phyloP scores from a whole-genome alignment of 2,113 vertebrate species.

The Podarcis raffonei region DNA sequence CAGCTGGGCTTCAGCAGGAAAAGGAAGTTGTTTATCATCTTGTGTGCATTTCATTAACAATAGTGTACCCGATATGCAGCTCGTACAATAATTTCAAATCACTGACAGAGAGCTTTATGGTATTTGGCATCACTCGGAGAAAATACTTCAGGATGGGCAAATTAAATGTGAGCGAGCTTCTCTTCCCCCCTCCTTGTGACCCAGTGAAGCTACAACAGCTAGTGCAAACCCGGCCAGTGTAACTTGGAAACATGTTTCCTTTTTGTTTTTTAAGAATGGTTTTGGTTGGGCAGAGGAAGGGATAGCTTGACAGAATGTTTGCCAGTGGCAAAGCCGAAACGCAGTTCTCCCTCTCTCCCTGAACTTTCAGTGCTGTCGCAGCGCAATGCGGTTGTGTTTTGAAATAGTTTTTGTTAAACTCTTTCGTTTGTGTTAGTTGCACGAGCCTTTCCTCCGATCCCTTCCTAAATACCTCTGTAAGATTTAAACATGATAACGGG shows the following conservation, averaged over 20 bases:
- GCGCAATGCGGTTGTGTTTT: not conserved
- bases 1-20: constrained; percentile 96
- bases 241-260: constrained; percentile 62
- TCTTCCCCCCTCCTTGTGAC: constrained; percentile 40
- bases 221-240: constrained; percentile 69
- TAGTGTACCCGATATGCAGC: constrained; percentile 82
- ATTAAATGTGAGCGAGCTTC: constrained; percentile 75
- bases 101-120: constrained; percentile 85
- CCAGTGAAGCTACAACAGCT: constrained; percentile 51
- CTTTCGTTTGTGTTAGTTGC: not conserved
- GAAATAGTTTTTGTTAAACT: not conserved
- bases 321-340: not conserved
- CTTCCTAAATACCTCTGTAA: not conserved
- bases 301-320: not conserved
- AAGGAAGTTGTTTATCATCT: constrained; percentile 98
- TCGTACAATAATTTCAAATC: constrained; percentile 82
- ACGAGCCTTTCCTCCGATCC: not conserved
- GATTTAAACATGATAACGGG: not conserved
- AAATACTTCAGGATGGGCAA: constrained; percentile 81
- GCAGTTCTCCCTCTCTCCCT: not conserved
- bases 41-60: constrained; percentile 89
- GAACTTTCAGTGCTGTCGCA: not conserved
- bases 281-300: constrained; percentile 44
- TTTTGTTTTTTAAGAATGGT: constrained; percentile 45
- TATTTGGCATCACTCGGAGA: constrained; percentile 76